These are phyloP conservation scores for Eupsittula cactorum DNA, from an alignment of 2,113 vertebrate species.

Conservation along the genomic window DNA sequence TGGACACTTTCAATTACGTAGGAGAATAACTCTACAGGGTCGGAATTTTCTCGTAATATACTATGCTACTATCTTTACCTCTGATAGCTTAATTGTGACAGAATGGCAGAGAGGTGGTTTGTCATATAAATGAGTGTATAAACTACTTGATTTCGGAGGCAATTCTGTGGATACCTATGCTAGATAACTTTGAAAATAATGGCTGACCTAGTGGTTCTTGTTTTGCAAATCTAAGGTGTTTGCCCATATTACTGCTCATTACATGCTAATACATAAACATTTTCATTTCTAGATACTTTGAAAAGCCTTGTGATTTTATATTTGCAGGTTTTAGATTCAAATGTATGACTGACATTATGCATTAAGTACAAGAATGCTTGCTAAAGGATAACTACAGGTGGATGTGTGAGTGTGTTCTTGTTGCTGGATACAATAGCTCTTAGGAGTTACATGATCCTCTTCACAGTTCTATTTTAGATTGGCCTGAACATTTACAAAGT, in stretches of 20 bases:
- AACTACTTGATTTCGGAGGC: neutral
- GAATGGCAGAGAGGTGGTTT: neutral
- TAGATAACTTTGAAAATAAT: neutral
- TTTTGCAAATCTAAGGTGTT: neutral
- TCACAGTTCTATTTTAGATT: too few species aligned
- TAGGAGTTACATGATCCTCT: too few species aligned
- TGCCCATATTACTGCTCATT: neutral
- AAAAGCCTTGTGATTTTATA: neutral
- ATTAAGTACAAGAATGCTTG: neutral
- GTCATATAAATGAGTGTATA: neutral
- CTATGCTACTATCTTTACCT: neutral
- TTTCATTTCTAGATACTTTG: neutral
- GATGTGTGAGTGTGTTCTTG: neutral
- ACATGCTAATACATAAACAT: neutral
- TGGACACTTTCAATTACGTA: neutral
- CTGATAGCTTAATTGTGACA: neutral
- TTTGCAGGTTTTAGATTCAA: neutral
- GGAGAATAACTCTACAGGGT: neutral
- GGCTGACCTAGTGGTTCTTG: neutral
- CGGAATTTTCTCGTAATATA: neutral
- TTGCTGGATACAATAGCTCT: neutral
- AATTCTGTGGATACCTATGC: neutral
- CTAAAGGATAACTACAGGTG: accelerated
- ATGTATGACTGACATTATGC: neutral
- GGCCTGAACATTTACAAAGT: too few species aligned